Conservation (phyloP, 2,113 vertebrate species). For the Psammodynastes pulverulentus region DNA sequence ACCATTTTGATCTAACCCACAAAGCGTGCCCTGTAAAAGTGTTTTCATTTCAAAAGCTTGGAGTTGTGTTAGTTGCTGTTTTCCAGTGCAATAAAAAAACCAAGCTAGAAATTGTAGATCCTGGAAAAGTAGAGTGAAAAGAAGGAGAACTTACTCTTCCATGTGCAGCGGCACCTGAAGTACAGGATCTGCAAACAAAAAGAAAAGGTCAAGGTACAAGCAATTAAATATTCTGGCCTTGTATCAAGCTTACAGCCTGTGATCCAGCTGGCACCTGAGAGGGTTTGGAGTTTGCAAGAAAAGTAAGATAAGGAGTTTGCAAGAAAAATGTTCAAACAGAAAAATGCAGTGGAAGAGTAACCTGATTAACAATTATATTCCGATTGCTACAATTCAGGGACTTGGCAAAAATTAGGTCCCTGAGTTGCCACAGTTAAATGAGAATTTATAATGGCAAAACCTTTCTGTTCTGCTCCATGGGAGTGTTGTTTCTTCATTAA, state of each 20-base stretch:
- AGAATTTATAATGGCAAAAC: neutral
- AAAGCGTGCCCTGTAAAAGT: neutral
- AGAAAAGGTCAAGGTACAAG: constrained; percentile 24
- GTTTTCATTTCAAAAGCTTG: neutral
- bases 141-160: constrained; percentile 85
- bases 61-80: neutral
- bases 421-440: neutral
- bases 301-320: neutral
- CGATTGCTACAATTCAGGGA: neutral
- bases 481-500: neutral
- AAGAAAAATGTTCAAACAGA: neutral
- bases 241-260: neutral
- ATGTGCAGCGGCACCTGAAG: constrained; percentile 95
- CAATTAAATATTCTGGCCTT: neutral
- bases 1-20: neutral
- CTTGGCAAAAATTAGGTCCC: neutral
- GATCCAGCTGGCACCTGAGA: neutral
- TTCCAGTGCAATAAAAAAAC: neutral
- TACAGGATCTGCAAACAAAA: constrained; percentile 87
- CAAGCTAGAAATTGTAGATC: fast-evolving
- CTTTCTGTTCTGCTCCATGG: neutral
- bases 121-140: constrained; percentile 1
- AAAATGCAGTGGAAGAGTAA: neutral
- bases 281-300: neutral
- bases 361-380: neutral